Base-by-base conservation (phyloP, 2,113 vertebrate genomes). In the Myiozetetes cayanensis region DNA sequence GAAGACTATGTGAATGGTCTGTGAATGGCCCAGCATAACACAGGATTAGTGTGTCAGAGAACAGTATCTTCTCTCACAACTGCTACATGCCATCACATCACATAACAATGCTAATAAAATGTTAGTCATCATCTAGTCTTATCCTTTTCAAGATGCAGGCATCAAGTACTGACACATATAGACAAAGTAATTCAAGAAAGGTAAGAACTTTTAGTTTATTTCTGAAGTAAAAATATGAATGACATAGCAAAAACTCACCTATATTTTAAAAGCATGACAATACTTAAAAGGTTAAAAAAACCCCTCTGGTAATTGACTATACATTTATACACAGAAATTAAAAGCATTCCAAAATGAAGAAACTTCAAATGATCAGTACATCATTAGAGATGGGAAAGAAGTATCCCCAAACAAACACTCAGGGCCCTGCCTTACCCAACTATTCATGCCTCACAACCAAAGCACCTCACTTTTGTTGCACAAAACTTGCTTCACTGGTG, bases 21-120 rank as follows among this genome's bases (percentile, higher is more conserved):
- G 80, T 55, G 74, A 95, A 92, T 41, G 71, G 84, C 66, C 53
- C 22, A 9, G 76, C 68, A 77, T 90, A 95, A 93, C 68, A 84
- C 12, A 67, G 77, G 93, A 91, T 95, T 95, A 95, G 67, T 43
- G 78, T 89, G 89, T 96, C 74, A 95, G 89, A 81, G 79, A 95
- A 87, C 43, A 78, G 52, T 56, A 74, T 55, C 91, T 91, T 70
- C 58, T 75, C 89, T 87, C 85, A 82, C 93, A 96, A 96, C 81
- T 95, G 87, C 81, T 89, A 95, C 87, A 66, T 79, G 74, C 91
- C 91, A 95, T 76, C 89, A 89, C 53, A 85, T 66, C 91, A 82
- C 62, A 79, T 19, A 94, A 82, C 68, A 87, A 68, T 72, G 87
- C 53, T 58, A 93, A 85, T 85, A 82, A 68, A 97, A 85, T 61